phyloP scores from a whole-genome alignment of 2,797 vertebrate species.

The Melanotaenia trifasciata region DNA sequence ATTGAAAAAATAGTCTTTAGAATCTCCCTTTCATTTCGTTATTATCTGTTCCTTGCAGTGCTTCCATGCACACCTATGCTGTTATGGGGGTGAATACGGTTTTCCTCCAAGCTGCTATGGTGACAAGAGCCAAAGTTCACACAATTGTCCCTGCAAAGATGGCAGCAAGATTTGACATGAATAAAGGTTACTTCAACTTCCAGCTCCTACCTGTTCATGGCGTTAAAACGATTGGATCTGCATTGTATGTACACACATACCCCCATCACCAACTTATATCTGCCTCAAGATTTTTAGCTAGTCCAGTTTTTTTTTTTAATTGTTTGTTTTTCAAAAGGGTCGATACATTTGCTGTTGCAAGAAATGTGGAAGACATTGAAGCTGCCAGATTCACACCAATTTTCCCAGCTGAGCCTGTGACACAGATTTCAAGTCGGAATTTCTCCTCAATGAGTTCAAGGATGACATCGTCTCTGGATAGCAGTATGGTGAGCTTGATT shows the following conservation, averaged over 20 bases:
- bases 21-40: not conserved
- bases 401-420: conserved; percentile 66
- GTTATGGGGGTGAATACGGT: conserved; percentile 86
- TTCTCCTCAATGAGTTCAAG: conserved; percentile 49
- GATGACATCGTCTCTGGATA: conserved; percentile 25
- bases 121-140: conserved; percentile 76
- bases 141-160: conserved; percentile 78
- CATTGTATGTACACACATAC: conserved; percentile 72
- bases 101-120: conserved; percentile 82
- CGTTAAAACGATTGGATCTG: conserved; percentile 75
- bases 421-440: conserved; percentile 46
- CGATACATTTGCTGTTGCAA: conserved; percentile 84
- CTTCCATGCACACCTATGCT: conserved; percentile 83
- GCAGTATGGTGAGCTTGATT: conserved; percentile 77
- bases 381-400: conserved; percentile 80
- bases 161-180: conserved; percentile 76
- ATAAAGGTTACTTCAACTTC: conserved; percentile 83
- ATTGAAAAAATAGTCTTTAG: not conserved
- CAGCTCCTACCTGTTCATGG: conserved; percentile 77
- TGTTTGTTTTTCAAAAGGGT: conserved; percentile 72
- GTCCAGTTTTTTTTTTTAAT: not conserved
- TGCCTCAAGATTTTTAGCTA: not conserved
- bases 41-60: conserved; percentile 70
- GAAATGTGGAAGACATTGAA: conserved; percentile 84
- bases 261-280: not conserved